Conservation (phyloP, 2,113 vertebrate species). For the Malaclemys terrapin region DNA sequence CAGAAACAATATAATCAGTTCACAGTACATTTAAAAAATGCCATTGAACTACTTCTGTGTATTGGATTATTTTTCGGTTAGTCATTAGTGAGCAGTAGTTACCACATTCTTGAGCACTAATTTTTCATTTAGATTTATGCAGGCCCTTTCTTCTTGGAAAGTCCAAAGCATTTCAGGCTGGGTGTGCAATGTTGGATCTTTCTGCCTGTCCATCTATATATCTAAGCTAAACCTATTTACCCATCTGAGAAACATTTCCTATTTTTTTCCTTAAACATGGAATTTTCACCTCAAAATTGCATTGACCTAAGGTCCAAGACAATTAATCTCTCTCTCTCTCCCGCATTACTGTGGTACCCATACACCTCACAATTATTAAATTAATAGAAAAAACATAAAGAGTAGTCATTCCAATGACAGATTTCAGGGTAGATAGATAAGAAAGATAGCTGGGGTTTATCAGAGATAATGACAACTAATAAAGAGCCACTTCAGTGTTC, state of each 20-base stretch:
- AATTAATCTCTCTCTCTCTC: neutral
- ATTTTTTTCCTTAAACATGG: neutral
- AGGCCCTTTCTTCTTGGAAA: neutral
- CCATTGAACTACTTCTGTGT: neutral
- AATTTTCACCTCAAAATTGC: neutral
- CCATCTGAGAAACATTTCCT: neutral
- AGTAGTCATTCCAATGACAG: neutral
- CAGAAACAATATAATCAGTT: conserved; percentile 14
- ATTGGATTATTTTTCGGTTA: neutral
- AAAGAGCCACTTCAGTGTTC: neutral
- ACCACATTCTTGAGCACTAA: neutral
- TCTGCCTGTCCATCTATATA: neutral
- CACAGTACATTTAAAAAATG: neutral
- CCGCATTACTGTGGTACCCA: neutral
- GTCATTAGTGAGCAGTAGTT: neutral
- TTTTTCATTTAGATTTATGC: neutral
- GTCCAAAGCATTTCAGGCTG: neutral
- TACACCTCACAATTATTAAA: neutral
- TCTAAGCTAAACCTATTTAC: neutral
- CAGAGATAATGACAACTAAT: neutral
- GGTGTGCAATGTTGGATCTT: neutral
- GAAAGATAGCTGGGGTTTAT: neutral
- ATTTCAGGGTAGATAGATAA: neutral
- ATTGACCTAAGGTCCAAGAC: neutral
- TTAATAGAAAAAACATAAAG: neutral